phyloP scores from a whole-genome alignment of 2,888 invertebrate species.

The Halictus ligatus region DNA sequence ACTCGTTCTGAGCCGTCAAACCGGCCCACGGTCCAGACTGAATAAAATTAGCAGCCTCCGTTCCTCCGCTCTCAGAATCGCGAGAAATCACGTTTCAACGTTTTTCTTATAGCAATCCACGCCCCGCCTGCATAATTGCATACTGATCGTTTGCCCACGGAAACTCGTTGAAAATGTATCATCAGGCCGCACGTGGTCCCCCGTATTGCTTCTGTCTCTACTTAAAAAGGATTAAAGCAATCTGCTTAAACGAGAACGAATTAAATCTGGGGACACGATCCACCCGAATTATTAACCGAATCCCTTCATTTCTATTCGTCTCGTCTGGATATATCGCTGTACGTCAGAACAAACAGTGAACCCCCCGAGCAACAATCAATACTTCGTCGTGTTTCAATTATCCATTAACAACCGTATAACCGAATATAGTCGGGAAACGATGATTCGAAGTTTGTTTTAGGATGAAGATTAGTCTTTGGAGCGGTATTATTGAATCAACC shows the following conservation, averaged over 20 bases:
- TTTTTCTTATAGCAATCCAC: slow-evolving; percentile 1
- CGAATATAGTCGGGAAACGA: neutral
- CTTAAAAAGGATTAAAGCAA: slow-evolving; percentile 2
- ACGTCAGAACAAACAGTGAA: neutral
- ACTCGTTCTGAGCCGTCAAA: neutral
- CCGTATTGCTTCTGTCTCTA: slow-evolving; percentile 1
- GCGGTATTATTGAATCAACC: neutral
- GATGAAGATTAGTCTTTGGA: neutral
- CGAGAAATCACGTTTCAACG: slow-evolving; percentile 11
- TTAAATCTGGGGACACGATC: slow-evolving; percentile 28
- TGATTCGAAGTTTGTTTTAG: neutral
- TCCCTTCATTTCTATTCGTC: neutral
- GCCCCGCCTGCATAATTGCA: slow-evolving; percentile 6
- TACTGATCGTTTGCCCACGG: neutral
- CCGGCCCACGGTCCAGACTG: neutral
- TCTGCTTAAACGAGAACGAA: slow-evolving; percentile 4
- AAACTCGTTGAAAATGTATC: slow-evolving; percentile 14
- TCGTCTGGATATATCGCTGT: neutral
- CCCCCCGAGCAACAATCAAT: neutral
- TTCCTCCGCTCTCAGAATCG: neutral
- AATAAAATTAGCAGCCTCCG: neutral
- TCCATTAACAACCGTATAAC: neutral
- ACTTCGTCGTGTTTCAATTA: neutral
- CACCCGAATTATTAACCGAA: neutral
- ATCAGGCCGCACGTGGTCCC: neutral